Evolutionary conservation across 2,113 vertebrate species (phyloP), one percentile per base, ranked within the genome.

Genomic region (Nothocercus nigrocapillus): DNA sequence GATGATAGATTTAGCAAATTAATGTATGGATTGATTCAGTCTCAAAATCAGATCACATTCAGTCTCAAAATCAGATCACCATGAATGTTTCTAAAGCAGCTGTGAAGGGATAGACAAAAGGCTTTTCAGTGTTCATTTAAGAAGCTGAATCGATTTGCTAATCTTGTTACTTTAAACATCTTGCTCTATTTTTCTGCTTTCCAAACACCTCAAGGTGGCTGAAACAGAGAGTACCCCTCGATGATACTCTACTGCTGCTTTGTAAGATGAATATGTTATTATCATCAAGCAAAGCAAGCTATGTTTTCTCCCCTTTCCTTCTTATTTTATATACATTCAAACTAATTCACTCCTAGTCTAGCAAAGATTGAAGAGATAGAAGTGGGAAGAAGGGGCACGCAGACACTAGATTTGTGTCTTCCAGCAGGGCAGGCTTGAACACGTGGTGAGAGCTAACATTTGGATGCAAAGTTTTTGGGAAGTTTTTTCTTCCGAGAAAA

Each of bases 211-310:
- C 12, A 58, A 42, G 59, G 5, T 74, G 5, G 19, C 56, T 34
- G 38, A 38, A 91, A 30, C 2, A 64, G 53, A 38, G 30, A 12
- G 28, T 14, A 7, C 42, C 20, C 53, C 32, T 49, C 27, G 32
- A 3, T 19, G 47, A 59, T 4, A 38, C 13, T 5, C 1, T 44
- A 7, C 25, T 14, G 16, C 28, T 67, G 15, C 30, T 67, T 1
- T 8, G 28, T 24, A 44, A 70, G 40, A 40, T 10, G 40, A 25
- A 20, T 38, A 3, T 1, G 1, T 45, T n/a, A 14, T 42, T 62
- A 67, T 14, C 70, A 36, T 4, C 27, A 32, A 8, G 5, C 0
- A 0, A 81, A 63, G 27, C 7, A n/a, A 87, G 44, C 24, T 0
- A 16, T 54, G 22, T 80, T 54, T 12, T 70, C 28, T 77, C 30